Evolutionary conservation across 2,888 invertebrate genomes (phyloP).

Genomic region (Drosophila kuntzei): DNA sequence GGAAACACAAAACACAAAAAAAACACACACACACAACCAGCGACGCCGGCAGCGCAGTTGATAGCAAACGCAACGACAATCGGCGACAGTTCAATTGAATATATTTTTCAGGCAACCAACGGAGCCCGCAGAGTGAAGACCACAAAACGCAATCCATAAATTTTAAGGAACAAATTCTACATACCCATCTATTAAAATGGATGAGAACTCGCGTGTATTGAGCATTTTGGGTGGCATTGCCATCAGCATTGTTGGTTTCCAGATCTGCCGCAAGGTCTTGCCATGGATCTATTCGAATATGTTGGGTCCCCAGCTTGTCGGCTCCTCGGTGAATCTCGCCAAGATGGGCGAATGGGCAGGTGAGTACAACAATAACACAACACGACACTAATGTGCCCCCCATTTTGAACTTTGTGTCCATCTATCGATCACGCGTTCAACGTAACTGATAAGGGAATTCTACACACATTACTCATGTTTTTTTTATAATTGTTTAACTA

Average conservation of each 20-base stretch:
- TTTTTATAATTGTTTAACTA: not conserved
- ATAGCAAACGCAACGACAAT: conserved; percentile 13
- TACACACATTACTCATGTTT: conserved; percentile 24
- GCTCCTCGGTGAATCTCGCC: conserved; percentile 88
- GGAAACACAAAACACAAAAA: conserved; percentile 3
- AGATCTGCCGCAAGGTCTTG: conserved; percentile 83
- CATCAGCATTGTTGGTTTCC: conserved; percentile 80
- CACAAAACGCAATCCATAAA: not conserved
- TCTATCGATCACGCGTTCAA: conserved; percentile 18
- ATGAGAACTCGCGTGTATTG: conserved; percentile 60
- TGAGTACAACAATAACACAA: conserved; percentile 85
- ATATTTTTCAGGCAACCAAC: conserved; percentile 40
- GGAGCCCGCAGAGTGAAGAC: conserved; percentile 33
- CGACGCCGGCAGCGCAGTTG: conserved; percentile 9
- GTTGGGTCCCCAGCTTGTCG: conserved; percentile 87
- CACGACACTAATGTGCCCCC: not conserved
- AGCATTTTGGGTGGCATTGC: conserved; percentile 73
- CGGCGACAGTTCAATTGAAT: conserved; percentile 22
- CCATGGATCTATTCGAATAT: conserved; percentile 85
- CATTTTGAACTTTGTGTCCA: conserved; percentile 39
- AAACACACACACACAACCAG: not conserved
- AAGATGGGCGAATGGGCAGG: conserved; percentile 93
- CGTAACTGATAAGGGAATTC: conserved; percentile 31
- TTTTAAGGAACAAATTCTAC: not conserved
- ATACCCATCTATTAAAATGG: conserved; percentile 51